phyloP scores from a whole-genome alignment of 2,797 vertebrate species.

The Coccyzus lansbergi region DNA sequence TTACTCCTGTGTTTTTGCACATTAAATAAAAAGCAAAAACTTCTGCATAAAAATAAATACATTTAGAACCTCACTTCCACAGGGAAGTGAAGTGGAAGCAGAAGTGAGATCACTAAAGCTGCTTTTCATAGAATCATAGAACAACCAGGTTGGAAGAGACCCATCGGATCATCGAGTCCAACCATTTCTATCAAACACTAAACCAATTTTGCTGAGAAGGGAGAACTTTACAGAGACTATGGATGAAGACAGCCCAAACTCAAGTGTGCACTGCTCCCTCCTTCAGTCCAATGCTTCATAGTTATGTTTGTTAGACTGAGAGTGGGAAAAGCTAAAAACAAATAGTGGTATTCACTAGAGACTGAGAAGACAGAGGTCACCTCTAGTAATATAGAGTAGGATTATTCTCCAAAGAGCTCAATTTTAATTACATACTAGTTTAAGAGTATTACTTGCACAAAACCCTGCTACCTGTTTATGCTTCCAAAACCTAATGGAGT shows the following conservation, averaged over 20 bases:
- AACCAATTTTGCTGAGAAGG: neutral
- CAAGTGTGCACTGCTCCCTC: neutral
- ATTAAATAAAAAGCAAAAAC: neutral
- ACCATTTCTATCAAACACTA: too few species aligned
- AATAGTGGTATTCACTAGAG: constrained; percentile 38
- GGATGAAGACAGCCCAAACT: neutral
- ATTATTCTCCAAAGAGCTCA: constrained; percentile 63
- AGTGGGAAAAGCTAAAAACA: neutral
- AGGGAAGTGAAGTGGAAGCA: neutral
- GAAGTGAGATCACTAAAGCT: neutral
- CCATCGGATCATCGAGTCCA: too few species aligned
- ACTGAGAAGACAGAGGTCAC: constrained; percentile 55
- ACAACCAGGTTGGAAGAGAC: too few species aligned
- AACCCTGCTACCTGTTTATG: constrained; percentile 66
- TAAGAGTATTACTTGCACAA: constrained; percentile 64
- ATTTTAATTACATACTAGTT: constrained; percentile 71
- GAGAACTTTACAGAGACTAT: neutral
- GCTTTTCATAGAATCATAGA: too few species aligned
- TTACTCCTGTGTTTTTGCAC: neutral
- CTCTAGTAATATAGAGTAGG: constrained; percentile 19
- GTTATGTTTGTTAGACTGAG: neutral
- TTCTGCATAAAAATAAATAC: neutral
- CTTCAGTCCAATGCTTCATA: neutral
- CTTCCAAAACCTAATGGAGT: constrained; percentile 76
- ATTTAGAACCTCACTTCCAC: neutral